Percentiles rank a stretch among this genome's conserved stretches.
Evolutionary conservation across 1,140 invertebrate genomes (phyloP).

Genomic region (Ladona fulva): DNA sequence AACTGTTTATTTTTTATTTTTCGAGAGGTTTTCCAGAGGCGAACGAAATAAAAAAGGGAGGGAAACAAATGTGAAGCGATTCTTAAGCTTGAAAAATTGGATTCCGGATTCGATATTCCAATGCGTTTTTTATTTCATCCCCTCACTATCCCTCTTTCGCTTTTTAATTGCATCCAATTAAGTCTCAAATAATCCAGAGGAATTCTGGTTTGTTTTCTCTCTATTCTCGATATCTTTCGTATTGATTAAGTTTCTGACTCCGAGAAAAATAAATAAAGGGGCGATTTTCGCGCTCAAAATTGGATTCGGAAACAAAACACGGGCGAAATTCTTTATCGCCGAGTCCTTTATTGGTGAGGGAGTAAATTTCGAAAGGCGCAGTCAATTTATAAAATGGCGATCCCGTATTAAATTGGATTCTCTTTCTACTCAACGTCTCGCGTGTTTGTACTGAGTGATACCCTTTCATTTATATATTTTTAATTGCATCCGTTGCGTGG

Average conservation of each 20-base stretch:
- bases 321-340: too few species aligned
- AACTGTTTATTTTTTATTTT: not conserved
- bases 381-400: too few species aligned
- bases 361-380: too few species aligned
- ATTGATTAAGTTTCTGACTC: conserved; percentile 6
- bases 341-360: too few species aligned
- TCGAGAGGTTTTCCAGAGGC: not conserved
- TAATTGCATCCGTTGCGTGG: too few species aligned
- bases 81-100: conserved; percentile 6
- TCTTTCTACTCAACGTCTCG: too few species aligned
- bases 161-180: conserved; percentile 10
- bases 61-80: not conserved
- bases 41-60: not conserved
- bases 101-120: not conserved
- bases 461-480: too few species aligned
- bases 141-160: not conserved
- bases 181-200: not conserved
- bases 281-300: too few species aligned
- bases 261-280: too few species aligned
- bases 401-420: too few species aligned
- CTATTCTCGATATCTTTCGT: not conserved
- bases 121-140: not conserved
- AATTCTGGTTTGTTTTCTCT: not conserved
- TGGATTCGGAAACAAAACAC: too few species aligned
- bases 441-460: too few species aligned